Evolutionary conservation across 2,113 vertebrate species (phyloP), one percentile per base, ranked within the genome.

Genomic region (Columbina picui): DNA sequence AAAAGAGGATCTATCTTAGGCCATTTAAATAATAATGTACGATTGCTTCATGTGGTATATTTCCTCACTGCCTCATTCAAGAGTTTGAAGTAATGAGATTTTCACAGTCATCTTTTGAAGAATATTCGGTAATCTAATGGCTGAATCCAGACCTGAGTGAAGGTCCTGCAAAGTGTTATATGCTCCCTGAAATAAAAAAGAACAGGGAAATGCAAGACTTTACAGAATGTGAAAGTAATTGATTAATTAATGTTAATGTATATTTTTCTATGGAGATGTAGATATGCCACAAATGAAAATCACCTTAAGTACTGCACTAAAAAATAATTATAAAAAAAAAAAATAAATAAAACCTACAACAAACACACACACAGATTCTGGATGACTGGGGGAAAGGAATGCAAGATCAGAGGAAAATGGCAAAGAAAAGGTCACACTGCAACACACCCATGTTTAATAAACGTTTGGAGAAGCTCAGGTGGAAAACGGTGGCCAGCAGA

Each of bases 11-110:
- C 57, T 65, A 19, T 91, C 70, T 91, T 29, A 70, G 67, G 67
- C 78, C 47, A 80, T 96, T 91, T 91, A 80, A 95, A 95, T 94
- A 95, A 90, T 76, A 89, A 91, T 0, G 2, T 71, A 69, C 12
- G 7, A 90, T 88, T 91, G 79, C 84, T 90, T 85, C 75, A 25
- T 10, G 3, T 73, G 41, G 55, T 61, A 6, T 52, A 80, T 87
- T 94, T 96, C 81, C 63, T 45, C 83, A 76, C 63, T 19, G 50
- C 38, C 63, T 87, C 59, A 27, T 84, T 89, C 87, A 69, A 84
- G 57, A 57, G 32, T 70, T 73, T 52, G 38, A 86, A 83, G 68
- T 69, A 94, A 93, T 84, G 85, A 87, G 43, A 85, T 76, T 91
- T 91, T 65, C 43, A 11, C 21, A 30, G 87, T 75, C 79, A 67